Conservation (phyloP, 1,140 invertebrate genomes). For the Heliconius melpomene region DNA sequence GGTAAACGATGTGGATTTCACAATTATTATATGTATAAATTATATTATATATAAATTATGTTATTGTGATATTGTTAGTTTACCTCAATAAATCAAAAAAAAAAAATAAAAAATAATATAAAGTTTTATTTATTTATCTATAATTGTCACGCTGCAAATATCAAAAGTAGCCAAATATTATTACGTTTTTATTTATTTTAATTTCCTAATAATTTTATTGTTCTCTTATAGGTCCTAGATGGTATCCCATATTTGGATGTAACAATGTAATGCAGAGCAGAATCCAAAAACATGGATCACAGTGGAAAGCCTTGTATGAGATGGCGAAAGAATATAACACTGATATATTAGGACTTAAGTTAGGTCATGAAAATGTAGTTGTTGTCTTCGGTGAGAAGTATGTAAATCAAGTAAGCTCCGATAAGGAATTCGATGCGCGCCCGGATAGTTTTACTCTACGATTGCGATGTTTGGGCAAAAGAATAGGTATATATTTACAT, state of each 20-base stretch:
- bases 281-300: constrained; percentile 21
- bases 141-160: background rate
- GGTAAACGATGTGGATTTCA: too few relatives aligned
- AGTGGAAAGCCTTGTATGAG: constrained; percentile 32
- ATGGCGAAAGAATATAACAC: constrained; percentile 35
- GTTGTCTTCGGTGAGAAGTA: constrained; percentile 31
- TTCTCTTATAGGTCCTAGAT: constrained; percentile 22
- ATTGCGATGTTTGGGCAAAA: constrained; percentile 27
- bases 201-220: background rate
- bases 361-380: constrained; percentile 29
- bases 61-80: too few relatives aligned
- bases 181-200: background rate
- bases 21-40: too few relatives aligned
- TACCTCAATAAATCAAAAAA: too few relatives aligned
- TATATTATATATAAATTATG: too few relatives aligned
- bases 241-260: constrained; percentile 37
- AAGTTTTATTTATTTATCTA: background rate
- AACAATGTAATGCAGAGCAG: constrained; percentile 19
- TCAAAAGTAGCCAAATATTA: background rate
- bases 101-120: too few relatives aligned
- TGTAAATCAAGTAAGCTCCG: constrained; percentile 18
- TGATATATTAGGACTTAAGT: constrained; percentile 28
- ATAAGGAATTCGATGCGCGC: constrained; percentile 31
- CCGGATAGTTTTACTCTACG: constrained; percentile 33
- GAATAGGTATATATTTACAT: constrained; percentile 23